Evolutionary conservation across 2,888 invertebrate species (phyloP).

Genomic region (Pseudolycoriella hygida): DNA sequence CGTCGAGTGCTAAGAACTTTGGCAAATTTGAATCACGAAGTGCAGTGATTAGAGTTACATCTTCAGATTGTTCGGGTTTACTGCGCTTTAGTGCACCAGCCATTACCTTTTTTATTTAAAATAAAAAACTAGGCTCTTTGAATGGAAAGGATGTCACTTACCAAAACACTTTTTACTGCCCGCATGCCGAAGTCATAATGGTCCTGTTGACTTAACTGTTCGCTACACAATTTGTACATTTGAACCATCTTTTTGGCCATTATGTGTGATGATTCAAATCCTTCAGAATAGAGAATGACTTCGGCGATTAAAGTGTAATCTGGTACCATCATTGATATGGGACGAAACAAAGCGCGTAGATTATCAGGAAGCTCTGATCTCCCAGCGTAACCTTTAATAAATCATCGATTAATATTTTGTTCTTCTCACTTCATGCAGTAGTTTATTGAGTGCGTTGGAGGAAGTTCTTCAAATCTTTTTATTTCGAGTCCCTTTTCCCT

Average conservation of each 20-base stretch:
- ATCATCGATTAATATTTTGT: too few relatives aligned
- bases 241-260: conserved; percentile 85
- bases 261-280: conserved; percentile 72
- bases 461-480: too few relatives aligned
- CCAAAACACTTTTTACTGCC: conserved; percentile 82
- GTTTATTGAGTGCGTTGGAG: too few relatives aligned
- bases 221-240: conserved; percentile 82
- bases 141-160: conserved; percentile 13
- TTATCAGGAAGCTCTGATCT: conserved; percentile 80
- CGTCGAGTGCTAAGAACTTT: conserved; percentile 75
- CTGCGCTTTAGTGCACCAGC: conserved; percentile 76
- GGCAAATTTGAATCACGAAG: conserved; percentile 79
- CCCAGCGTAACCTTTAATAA: conserved; percentile 49
- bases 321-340: conserved; percentile 84
- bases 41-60: conserved; percentile 68
- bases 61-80: conserved; percentile 68
- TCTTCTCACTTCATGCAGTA: too few relatives aligned
- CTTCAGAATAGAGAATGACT: conserved; percentile 84
- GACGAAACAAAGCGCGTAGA: conserved; percentile 69
- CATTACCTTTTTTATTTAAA: too few relatives aligned
- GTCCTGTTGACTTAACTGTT: conserved; percentile 80
- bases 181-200: conserved; percentile 91
- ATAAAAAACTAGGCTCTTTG: background rate
- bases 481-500: too few relatives aligned
- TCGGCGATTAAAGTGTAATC: conserved; percentile 81